phyloP scores from a whole-genome alignment of 2,797 vertebrate genomes.

The Ibycter americanus region DNA sequence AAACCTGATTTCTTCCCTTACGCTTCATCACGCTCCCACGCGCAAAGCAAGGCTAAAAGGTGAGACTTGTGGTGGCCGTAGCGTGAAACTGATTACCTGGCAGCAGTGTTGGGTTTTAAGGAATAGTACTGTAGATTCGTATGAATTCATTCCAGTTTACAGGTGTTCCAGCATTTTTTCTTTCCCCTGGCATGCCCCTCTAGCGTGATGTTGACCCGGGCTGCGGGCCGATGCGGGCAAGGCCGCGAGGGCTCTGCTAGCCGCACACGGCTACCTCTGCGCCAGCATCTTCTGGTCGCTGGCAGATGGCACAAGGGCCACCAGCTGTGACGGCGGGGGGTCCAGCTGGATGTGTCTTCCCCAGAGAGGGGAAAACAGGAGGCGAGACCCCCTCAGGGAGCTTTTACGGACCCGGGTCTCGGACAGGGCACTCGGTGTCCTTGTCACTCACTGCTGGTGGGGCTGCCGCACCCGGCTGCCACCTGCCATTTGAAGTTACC shows the following conservation, averaged over 20 bases:
- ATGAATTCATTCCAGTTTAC: not conserved
- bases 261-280: not conserved
- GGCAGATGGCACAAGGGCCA: not conserved
- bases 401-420: no score
- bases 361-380: rapidly evolving
- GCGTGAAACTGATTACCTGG: not conserved
- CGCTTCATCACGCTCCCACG: not conserved
- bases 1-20: not conserved
- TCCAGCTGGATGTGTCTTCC: rapidly evolving
- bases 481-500: not conserved
- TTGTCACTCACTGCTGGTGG: not conserved
- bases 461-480: no score
- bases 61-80: not conserved
- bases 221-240: rapidly evolving
- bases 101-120: not conserved
- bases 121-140: no score
- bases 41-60: not conserved
- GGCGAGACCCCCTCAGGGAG: rapidly evolving
- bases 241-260: rapidly evolving
- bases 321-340: rapidly evolving
- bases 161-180: not conserved
- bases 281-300: rapidly evolving
- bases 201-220: rapidly evolving
- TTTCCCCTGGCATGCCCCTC: not conserved
- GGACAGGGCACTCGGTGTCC: not conserved